These are phyloP conservation scores for Chouioia cunea DNA, from an alignment of 2,888 invertebrate species.

Conservation along the genomic window DNA sequence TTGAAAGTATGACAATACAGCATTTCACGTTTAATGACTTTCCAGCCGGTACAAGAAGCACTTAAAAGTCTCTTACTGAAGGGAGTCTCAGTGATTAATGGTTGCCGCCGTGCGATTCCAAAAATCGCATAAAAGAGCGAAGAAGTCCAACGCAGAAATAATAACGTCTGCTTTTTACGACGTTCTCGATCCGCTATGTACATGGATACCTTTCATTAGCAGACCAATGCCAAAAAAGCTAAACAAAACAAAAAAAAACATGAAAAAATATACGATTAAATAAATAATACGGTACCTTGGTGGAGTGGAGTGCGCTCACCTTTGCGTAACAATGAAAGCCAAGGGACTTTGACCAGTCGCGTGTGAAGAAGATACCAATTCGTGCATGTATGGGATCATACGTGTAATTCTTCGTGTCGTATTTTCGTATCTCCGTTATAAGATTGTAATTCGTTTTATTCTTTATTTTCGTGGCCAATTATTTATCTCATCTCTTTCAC, in stretches of 20 bases:
- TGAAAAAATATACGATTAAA: conserved; percentile 52
- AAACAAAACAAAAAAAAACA: conserved; percentile 57
- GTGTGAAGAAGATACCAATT: conserved; percentile 17
- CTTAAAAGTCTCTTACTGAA: conserved; percentile 8
- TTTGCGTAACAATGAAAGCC: conserved; percentile 32
- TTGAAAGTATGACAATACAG: conserved; percentile 1
- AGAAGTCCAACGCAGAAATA: conserved; percentile 49
- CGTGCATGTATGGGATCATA: conserved; percentile 2
- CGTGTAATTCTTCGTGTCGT: conserved; percentile 28
- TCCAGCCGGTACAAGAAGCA: neutral
- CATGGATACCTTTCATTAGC: conserved; percentile 50
- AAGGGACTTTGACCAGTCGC: conserved; percentile 17
- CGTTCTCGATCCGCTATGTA: neutral
- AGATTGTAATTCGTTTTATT: too few relatives aligned
- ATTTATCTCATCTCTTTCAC: too few relatives aligned
- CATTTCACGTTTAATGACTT: conserved; percentile 16
- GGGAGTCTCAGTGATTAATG: conserved; percentile 50
- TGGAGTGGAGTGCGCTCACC: conserved; percentile 20
- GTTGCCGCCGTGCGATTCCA: conserved; percentile 46
- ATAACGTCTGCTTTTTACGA: conserved; percentile 25
- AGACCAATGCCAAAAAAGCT: conserved; percentile 47
- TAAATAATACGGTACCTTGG: conserved; percentile 50
- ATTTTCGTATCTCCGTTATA: conserved; percentile 1
- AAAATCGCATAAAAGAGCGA: conserved; percentile 52
- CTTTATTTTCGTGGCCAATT: too few relatives aligned